Base-by-base conservation (phyloP, 2,888 invertebrate species). In the Eretmocerus hayati region DNA sequence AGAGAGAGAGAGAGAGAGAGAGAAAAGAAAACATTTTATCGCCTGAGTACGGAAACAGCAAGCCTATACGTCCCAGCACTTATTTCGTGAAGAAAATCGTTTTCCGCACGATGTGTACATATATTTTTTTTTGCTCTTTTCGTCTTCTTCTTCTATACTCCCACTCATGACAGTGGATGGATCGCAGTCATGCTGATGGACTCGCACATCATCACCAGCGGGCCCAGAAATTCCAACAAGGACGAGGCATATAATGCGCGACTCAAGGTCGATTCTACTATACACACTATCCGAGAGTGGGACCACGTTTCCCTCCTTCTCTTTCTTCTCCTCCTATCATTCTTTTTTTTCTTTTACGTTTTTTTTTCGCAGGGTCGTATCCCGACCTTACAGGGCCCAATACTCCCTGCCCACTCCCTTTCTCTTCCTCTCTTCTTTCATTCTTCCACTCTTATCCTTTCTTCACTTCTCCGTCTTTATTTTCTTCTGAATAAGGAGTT, bases 221-320 rank as follows among this genome's bases (percentile, higher is more conserved):
- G 30, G 31, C 44, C 46, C 63, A 69, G 66, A 69, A 68, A 71
- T 71, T 71, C 69, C 70, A 69, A 64, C 66, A 65, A 66, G 67
- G 69, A 65, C 65, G 67, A 56, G 60, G 64, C 64, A 66, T 67
- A 65, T 65, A 65, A 66, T 63, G 66, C 65, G 67, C 66, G 66
- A 68, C 66, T 69, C 70, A 71, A 71, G 70, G 70, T 71, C 70
- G 70, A 65, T 65, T 68, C 51, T 50, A 46, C 52, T 40, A 47
- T 36, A 26, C 45, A 26, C 38, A 21, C 19, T n/a, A n/a, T n/a
- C 38, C 42, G 21, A 35, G 48, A 40, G 42, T 31, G 42, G 38
- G 38, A 36, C 31, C 46, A 36, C 43, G 15, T 9, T 30, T 9
- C 30, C 30, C 8, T 30, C 30, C 30, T n/a, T n/a, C n/a, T n/a